These are phyloP conservation scores for Microhierax caerulescens DNA, from an alignment of 2,797 vertebrate species.

Conservation along the genomic window DNA sequence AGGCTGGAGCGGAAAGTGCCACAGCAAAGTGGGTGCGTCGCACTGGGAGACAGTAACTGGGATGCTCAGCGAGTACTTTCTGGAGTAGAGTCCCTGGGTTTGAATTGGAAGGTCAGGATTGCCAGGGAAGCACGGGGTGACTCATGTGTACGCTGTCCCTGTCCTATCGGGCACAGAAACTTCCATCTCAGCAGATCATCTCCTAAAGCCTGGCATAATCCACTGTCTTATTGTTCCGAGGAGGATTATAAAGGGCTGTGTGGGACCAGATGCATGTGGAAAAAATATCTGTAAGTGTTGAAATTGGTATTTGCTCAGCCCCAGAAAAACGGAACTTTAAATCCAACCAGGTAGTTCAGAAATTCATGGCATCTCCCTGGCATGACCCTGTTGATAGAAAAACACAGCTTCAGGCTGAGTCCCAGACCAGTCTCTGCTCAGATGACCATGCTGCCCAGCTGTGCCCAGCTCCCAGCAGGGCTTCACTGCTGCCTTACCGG, in stretches of 20 bases:
- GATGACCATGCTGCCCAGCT: not conserved
- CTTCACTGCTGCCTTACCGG: not conserved
- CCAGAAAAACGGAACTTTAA: not conserved
- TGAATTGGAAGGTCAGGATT: not conserved
- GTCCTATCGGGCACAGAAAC: not conserved
- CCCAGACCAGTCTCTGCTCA: not conserved
- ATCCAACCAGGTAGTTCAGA: not conserved
- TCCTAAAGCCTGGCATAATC: not conserved
- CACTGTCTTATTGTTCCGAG: not conserved
- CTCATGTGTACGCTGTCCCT: not conserved
- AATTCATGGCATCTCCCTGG: accelerated
- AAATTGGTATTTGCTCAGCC: not conserved
- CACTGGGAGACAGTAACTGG: not conserved
- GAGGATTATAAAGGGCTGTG: not conserved
- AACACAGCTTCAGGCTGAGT: not conserved
- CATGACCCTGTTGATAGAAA: not conserved
- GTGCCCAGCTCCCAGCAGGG: not conserved
- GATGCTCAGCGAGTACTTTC: not conserved
- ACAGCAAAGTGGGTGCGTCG: accelerated
- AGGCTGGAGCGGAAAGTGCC: not conserved
- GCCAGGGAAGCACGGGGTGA: not conserved
- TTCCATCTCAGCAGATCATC: not conserved
- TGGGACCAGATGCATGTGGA: not conserved
- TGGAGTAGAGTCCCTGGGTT: not conserved
- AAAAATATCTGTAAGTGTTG: not conserved